Evolutionary conservation across 2,797 vertebrate genomes (phyloP), one percentile per base, ranked within the genome.

Genomic region (Sciurus carolinensis): DNA sequence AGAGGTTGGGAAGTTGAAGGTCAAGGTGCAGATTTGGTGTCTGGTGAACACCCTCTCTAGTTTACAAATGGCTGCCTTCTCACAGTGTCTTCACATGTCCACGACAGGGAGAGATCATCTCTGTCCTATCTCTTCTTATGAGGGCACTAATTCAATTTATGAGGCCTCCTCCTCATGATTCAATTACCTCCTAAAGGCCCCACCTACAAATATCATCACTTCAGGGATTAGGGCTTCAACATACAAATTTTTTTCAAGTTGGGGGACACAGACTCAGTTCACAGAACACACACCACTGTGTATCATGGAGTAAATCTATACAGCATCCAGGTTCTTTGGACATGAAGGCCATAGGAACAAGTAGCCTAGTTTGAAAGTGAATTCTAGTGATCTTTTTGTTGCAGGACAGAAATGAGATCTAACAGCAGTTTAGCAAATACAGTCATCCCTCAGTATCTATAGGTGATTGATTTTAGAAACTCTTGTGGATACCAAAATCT

Each of bases 361-460:
- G 36, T 30, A 71, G 59, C 75, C 33, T 80, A 28, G 0, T 62
- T 87, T 44, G 76, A 73, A 73, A 87, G 76, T 76, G 80, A 81
- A 81, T 84, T 95, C 57, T 69, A 75, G 1, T 33, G 71, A 30
- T 3, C 13, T 91, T 26, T 97, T 83, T 93, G 47, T 62, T 42
- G 18, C 33, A 81, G 47, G 72, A n/a, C 15, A 90, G 67, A 83
- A 87, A 92, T 67, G 42, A 81, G 86, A 81, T 39, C 54, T 71
- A 54, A 88, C 72, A 33, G 52, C 33, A 94, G 52, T 64, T 64
- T n/a, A 54, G 54, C 69, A 81, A 59, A 73, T 71, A 47, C 20
- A 75, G 18, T 33, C 39, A 66, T 5, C 14, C 52, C 30, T 69
- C 24, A 28, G 73, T 52, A 22, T 24, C 9, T 54, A 22, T 33